Conservation (phyloP, 2,888 invertebrate genomes). For the Polyommatus iphigenia region DNA sequence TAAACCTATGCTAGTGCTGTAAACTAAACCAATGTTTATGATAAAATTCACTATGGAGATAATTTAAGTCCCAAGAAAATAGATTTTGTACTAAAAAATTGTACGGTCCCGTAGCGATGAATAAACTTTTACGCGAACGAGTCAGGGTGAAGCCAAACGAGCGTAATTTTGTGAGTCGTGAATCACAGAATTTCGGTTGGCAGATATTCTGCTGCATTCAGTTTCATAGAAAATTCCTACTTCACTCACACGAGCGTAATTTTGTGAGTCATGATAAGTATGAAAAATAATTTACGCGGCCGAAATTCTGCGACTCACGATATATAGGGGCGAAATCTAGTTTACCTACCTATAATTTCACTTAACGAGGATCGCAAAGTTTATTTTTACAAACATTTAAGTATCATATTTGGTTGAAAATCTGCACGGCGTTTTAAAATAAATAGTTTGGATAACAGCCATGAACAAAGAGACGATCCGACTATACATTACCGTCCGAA, state of each 20-base stretch:
- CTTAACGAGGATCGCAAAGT: neutral
- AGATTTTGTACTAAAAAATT: constrained; percentile 48
- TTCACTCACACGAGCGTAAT: too few species aligned
- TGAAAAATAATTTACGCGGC: too few species aligned
- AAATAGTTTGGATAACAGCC: constrained; percentile 74
- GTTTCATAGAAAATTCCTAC: too few species aligned
- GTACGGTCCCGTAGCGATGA: constrained; percentile 42
- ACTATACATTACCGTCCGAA: constrained; percentile 72
- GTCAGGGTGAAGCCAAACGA: too few species aligned
- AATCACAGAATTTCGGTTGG: too few species aligned
- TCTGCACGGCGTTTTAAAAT: constrained; percentile 51
- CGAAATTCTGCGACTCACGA: too few species aligned
- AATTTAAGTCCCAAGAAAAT: neutral
- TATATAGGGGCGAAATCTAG: neutral
- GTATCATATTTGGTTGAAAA: constrained; percentile 11
- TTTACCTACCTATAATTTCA: neutral
- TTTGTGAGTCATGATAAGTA: too few species aligned
- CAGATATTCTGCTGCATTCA: too few species aligned
- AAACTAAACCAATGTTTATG: neutral
- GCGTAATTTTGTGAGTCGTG: too few species aligned
- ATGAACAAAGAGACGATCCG: constrained; percentile 67
- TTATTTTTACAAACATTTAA: neutral
- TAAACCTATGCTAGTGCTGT: neutral
- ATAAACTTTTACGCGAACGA: neutral
- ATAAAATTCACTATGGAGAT: too few species aligned